These are phyloP conservation scores for Bembecia ichneumoniformis DNA, from an alignment of 2,888 invertebrate genomes.

Conservation along the genomic window DNA sequence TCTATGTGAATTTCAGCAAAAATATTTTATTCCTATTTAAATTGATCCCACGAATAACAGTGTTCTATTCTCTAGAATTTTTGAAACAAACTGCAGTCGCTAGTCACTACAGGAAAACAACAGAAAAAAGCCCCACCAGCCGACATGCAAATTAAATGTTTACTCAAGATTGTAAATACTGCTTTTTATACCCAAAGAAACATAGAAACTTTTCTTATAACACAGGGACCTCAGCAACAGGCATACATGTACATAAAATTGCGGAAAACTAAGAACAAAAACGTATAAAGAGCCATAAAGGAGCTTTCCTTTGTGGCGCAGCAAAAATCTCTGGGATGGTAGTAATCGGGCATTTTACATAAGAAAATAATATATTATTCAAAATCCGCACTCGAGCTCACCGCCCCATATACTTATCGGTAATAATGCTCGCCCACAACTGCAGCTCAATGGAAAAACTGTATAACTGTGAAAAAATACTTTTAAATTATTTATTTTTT, in stretches of 20 bases:
- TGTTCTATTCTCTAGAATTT: too few relatives aligned
- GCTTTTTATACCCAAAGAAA: conserved; percentile 3
- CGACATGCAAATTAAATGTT: too few relatives aligned
- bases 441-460: conserved; percentile 12
- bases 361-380: conserved; percentile 72
- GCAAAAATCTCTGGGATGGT: conserved; percentile 61
- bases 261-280: conserved; percentile 55
- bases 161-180: too few relatives aligned
- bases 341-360: conserved; percentile 72
- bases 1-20: too few relatives aligned
- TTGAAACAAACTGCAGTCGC: too few relatives aligned
- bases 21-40: too few relatives aligned
- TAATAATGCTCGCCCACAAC: conserved; percentile 55
- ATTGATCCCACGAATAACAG: too few relatives aligned
- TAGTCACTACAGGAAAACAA: too few relatives aligned
- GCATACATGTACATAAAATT: conserved; percentile 29
- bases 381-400: conserved; percentile 63
- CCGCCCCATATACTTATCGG: conserved; percentile 63
- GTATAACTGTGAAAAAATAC: conserved; percentile 13
- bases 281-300: conserved; percentile 64
- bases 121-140: too few relatives aligned
- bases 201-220: conserved; percentile 35
- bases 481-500: neutral
- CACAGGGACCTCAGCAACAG: conserved; percentile 18
- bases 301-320: conserved; percentile 53